Conservation (phyloP, 1,140 invertebrate genomes). For the Pseudobourletiella spinata region DNA sequence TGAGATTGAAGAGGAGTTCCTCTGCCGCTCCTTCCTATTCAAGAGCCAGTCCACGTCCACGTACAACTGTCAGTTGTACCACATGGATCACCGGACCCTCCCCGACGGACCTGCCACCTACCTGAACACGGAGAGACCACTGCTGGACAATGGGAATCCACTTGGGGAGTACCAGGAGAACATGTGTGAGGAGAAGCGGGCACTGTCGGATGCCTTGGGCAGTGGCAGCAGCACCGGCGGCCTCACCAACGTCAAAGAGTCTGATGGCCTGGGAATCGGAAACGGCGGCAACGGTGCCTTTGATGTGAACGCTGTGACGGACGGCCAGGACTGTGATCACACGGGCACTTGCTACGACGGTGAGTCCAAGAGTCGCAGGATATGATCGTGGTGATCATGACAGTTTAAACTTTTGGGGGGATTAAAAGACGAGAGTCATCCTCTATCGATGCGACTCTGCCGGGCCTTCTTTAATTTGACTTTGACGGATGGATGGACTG, state of each 20-base stretch:
- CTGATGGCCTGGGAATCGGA: background rate
- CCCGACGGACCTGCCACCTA: constrained; percentile 85
- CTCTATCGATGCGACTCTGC: background rate
- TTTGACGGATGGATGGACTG: constrained; percentile 19
- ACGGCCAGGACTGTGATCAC: constrained; percentile 70
- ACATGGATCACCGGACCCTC: constrained; percentile 81
- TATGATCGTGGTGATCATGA: background rate
- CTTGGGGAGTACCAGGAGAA: constrained; percentile 85
- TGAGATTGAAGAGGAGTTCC: constrained; percentile 84
- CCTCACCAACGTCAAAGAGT: background rate
- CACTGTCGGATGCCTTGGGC: background rate
- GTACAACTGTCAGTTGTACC: constrained; percentile 85
- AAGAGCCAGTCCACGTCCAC: constrained; percentile 48
- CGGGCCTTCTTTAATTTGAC: constrained; percentile 11
- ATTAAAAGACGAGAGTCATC: background rate
- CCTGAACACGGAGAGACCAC: constrained; percentile 70
- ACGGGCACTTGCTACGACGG: constrained; percentile 91
- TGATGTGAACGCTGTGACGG: constrained; percentile 26
- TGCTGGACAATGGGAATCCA: constrained; percentile 81
- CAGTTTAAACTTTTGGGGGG: background rate
- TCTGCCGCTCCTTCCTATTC: constrained; percentile 82
- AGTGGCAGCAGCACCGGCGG: background rate
- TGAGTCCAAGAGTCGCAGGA: constrained; percentile 44
- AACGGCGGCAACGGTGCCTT: constrained; percentile 18
- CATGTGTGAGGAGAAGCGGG: constrained; percentile 55